Conservation (phyloP, 2,113 vertebrate species). For the Entomyzon cyanotis region DNA sequence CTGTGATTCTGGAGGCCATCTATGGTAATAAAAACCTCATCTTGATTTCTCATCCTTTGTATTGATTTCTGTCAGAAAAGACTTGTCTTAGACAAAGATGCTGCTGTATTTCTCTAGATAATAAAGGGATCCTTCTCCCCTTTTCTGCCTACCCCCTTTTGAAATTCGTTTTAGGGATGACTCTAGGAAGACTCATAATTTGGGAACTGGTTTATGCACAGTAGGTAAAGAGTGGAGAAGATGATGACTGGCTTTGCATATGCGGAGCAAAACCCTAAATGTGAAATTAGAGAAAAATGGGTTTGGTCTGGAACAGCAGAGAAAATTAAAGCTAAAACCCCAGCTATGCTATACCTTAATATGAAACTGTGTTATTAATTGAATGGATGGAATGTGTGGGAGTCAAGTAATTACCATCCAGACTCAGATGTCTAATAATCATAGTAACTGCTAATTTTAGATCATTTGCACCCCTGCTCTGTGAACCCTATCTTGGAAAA, state of each 20-base stretch:
- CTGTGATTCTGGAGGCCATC: constrained; percentile 16
- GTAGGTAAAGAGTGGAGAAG: background rate
- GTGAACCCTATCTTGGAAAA: background rate
- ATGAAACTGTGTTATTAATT: background rate
- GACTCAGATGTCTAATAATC: background rate
- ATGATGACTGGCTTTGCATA: background rate
- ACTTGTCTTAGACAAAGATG: background rate
- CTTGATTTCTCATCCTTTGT: constrained; percentile 37
- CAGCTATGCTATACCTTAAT: background rate
- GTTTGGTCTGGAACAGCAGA: background rate
- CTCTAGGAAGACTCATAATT: background rate
- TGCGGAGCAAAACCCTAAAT: background rate
- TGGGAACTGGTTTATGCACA: background rate
- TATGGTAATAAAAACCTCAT: constrained; percentile 50
- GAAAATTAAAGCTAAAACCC: background rate
- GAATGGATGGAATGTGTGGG: background rate
- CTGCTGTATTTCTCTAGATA: background rate
- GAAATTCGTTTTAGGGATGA: background rate
- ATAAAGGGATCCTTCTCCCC: background rate
- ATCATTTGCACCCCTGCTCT: background rate
- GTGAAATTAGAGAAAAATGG: background rate
- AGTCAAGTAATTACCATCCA: background rate
- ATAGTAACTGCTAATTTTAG: background rate
- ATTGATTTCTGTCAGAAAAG: constrained; percentile 21
- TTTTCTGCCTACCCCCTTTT: background rate